Percentiles rank a stretch among this genome's conserved stretches.
These are phyloP conservation scores for Rhagonycha lutea DNA, from an alignment of 2,888 invertebrate species.

Conservation along the genomic window DNA sequence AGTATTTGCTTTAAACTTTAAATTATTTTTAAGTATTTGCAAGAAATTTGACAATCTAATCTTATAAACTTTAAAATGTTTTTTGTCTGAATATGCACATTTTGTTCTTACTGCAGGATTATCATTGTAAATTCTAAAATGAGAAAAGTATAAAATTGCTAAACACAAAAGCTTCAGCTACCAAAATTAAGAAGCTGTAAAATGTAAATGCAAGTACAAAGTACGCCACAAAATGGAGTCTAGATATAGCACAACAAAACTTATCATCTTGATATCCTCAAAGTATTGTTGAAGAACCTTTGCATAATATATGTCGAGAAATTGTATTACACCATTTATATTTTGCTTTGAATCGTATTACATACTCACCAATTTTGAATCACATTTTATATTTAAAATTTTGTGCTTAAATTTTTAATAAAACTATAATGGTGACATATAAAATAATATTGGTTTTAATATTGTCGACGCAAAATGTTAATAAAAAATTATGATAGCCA, in stretches of 20 bases:
- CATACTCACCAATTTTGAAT: background rate
- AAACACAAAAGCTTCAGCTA: background rate
- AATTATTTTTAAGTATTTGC: background rate
- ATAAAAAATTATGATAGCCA: background rate
- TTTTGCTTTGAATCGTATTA: background rate
- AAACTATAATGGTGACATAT: background rate
- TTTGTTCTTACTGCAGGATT: background rate
- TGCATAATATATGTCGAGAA: background rate
- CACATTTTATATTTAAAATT: background rate
- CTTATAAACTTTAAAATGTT: background rate
- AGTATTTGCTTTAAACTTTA: background rate
- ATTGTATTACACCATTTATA: background rate
- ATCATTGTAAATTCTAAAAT: background rate
- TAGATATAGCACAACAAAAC: background rate
- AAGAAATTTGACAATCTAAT: background rate
- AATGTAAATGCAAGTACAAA: background rate
- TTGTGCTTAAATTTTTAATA: background rate
- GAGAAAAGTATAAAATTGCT: background rate
- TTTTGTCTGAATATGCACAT: background rate
- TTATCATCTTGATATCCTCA: background rate
- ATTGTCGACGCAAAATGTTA: background rate
- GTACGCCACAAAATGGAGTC: background rate
- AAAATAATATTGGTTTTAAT: background rate
- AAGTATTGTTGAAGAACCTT: background rate
- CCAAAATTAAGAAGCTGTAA: background rate